phyloP scores from a whole-genome alignment of 1,140 invertebrate species.

The Nasonia longicornis region DNA sequence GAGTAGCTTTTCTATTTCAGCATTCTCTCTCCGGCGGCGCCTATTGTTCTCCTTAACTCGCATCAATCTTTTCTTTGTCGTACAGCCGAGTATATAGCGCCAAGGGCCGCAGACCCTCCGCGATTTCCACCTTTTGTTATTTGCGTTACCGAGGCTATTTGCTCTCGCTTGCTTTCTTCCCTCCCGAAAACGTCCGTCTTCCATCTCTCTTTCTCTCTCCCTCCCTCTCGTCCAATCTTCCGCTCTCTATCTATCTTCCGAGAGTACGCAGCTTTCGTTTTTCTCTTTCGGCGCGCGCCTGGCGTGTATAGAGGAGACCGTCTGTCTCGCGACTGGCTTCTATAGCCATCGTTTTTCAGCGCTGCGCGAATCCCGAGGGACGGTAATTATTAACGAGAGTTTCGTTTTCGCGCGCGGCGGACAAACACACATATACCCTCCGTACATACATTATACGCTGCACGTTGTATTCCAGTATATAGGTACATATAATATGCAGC shows the following conservation, averaged over 20 bases:
- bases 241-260: slow-evolving; percentile 30
- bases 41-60: slow-evolving; percentile 33
- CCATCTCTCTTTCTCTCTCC: neutral
- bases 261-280: neutral
- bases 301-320: neutral
- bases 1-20: slow-evolving; percentile 26
- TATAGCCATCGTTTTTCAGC: neutral
- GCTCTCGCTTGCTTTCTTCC: slow-evolving; percentile 5
- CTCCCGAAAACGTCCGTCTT: slow-evolving; percentile 18
- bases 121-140: slow-evolving; percentile 37
- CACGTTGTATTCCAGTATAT: too few species aligned
- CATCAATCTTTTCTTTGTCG: slow-evolving; percentile 46
- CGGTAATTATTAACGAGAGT: slow-evolving; percentile 39
- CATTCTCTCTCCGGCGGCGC: neutral
- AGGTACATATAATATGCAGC: too few species aligned
- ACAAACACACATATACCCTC: too few species aligned
- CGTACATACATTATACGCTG: too few species aligned
- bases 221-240: slow-evolving; percentile 25
- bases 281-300: neutral
- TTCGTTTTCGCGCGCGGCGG: neutral
- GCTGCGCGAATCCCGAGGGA: neutral
- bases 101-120: neutral
- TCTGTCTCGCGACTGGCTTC: neutral
- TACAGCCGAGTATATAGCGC: neutral
- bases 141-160: slow-evolving; percentile 34